phyloP scores from a whole-genome alignment of 2,797 vertebrate genomes.

The Intellagama lesueurii region DNA sequence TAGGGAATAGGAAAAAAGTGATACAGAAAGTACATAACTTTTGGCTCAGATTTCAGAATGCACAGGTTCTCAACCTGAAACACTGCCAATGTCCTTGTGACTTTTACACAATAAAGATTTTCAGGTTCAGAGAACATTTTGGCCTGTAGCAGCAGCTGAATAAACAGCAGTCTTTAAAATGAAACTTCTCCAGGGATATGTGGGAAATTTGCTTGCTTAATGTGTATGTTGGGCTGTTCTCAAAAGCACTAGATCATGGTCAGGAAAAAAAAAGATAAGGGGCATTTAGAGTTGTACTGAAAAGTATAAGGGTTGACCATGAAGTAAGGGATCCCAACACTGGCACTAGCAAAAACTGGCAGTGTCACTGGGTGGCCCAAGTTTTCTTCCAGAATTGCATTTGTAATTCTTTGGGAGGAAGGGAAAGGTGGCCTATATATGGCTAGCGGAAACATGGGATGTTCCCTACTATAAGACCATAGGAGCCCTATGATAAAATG shows the following conservation, averaged over 20 bases:
- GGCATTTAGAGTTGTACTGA: no score
- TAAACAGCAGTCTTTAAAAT: not conserved
- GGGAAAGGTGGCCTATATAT: no score
- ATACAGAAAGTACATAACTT: not conserved
- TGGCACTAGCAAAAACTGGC: no score
- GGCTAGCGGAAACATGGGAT: no score
- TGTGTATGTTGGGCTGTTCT: not conserved
- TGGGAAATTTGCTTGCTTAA: not conserved
- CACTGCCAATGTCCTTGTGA: not conserved
- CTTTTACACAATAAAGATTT: constrained; percentile 6
- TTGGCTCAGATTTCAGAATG: not conserved
- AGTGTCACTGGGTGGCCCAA: no score
- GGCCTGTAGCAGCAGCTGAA: not conserved
- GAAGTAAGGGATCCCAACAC: no score
- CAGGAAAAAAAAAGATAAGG: not conserved
- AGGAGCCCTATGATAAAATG: no score
- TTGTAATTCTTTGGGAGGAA: no score
- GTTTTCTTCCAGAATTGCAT: no score
- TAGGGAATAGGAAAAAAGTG: no score
- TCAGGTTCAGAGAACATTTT: not conserved
- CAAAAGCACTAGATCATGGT: not conserved
- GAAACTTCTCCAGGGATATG: not conserved
- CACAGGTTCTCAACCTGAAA: not conserved
- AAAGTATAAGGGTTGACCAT: no score
- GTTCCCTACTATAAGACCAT: no score